Percentiles rank a stretch among this genome's conserved stretches.
Evolutionary conservation across 1,140 invertebrate genomes (phyloP).

Genomic region (Listronotus oregonensis): DNA sequence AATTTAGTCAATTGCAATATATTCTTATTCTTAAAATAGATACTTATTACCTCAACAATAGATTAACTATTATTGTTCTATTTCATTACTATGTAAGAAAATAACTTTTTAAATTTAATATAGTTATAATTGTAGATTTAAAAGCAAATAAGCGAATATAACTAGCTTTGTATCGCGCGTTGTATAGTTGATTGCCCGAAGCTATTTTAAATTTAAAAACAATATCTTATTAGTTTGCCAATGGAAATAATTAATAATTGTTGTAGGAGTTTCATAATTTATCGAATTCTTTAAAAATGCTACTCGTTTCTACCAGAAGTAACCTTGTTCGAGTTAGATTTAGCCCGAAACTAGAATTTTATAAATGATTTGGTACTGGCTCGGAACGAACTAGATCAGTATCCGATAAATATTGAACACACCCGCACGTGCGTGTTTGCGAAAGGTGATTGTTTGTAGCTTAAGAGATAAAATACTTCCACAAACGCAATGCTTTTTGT

Average conservation of each 20-base stretch:
- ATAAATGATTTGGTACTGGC: constrained; percentile 21
- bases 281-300: constrained; percentile 17
- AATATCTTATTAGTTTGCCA: constrained; percentile 17
- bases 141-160: no score
- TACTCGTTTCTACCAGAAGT: background rate
- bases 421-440: constrained; percentile 30
- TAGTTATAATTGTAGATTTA: no score
- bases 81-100: no score
- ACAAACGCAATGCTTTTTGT: constrained; percentile 9
- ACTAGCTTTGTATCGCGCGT: no score
- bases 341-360: constrained; percentile 28
- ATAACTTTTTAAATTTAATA: no score
- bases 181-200: background rate
- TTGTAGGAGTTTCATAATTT: constrained; percentile 3
- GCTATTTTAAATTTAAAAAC: constrained; percentile 3
- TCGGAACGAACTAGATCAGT: constrained; percentile 29
- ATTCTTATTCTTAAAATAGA: no score
- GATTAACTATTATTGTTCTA: no score
- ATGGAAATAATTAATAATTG: constrained; percentile 20
- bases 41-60: no score
- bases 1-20: no score
- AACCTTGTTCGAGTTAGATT: constrained; percentile 31
- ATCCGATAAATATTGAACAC: constrained; percentile 30
- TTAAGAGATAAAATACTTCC: constrained; percentile 16
- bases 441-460: constrained; percentile 16